These are phyloP conservation scores for Ceratoteleas bidentatus DNA, from an alignment of 1,140 invertebrate genomes.

Conservation along the genomic window DNA sequence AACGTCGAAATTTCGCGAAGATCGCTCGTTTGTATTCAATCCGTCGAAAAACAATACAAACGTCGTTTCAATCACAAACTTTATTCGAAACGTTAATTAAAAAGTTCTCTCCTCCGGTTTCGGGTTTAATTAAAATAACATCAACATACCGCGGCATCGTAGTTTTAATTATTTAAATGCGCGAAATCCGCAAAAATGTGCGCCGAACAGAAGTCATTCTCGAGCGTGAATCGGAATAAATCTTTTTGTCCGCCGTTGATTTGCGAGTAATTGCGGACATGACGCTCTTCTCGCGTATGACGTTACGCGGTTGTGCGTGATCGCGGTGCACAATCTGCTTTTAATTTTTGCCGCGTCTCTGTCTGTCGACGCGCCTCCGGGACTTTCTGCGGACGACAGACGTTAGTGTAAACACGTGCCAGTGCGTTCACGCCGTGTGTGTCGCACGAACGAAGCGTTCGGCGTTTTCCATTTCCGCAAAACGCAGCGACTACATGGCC, in stretches of 20 bases:
- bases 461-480: conserved; percentile 56
- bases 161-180: too few relatives aligned
- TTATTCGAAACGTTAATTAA: too few relatives aligned
- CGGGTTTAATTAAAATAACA: too few relatives aligned
- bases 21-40: too few relatives aligned
- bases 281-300: conserved; percentile 26
- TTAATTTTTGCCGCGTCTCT: conserved; percentile 49
- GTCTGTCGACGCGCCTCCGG: conserved; percentile 30
- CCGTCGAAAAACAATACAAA: too few relatives aligned
- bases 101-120: too few relatives aligned
- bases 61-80: too few relatives aligned
- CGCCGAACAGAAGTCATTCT: too few relatives aligned
- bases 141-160: too few relatives aligned
- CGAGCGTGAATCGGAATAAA: conserved; percentile 2
- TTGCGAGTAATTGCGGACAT: conserved; percentile 48
- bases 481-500: conserved; percentile 24
- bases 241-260: conserved; percentile 45
- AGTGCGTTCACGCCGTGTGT: conserved; percentile 24
- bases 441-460: conserved; percentile 28
- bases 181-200: too few relatives aligned
- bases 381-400: conserved; percentile 48
- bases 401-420: conserved; percentile 48
- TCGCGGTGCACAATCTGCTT: conserved; percentile 49
- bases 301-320: conserved; percentile 47
- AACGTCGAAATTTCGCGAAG: too few relatives aligned